These are phyloP conservation scores for Odiellus spinosus DNA, from an alignment of 2,888 invertebrate genomes.

Conservation along the genomic window DNA sequence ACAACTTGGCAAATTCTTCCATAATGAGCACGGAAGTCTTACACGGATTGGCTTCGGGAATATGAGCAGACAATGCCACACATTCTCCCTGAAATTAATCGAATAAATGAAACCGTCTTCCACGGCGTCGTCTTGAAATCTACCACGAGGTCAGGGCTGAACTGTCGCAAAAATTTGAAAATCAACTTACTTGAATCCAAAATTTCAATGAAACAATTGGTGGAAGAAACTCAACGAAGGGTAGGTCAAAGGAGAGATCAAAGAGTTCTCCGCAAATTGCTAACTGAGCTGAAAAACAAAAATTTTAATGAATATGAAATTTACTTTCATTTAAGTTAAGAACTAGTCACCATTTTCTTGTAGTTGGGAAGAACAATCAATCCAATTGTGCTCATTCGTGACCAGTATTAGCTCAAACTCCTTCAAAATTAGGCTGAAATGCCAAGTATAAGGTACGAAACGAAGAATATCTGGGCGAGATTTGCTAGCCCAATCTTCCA, in stretches of 20 bases:
- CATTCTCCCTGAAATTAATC: slow-evolving; percentile 52
- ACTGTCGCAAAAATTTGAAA: background rate
- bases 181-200: slow-evolving; percentile 55
- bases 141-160: background rate
- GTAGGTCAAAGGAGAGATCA: slow-evolving; percentile 81
- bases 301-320: background rate
- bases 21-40: slow-evolving; percentile 63
- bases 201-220: slow-evolving; percentile 73
- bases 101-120: background rate
- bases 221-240: slow-evolving; percentile 86
- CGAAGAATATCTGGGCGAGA: slow-evolving; percentile 67
- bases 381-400: slow-evolving; percentile 96
- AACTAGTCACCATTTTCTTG: slow-evolving; percentile 60
- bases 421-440: slow-evolving; percentile 72
- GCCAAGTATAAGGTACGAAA: slow-evolving; percentile 95
- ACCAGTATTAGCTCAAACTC: slow-evolving; percentile 87
- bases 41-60: slow-evolving; percentile 82
- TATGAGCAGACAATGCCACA: slow-evolving; percentile 69
- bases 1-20: slow-evolving; percentile 70
- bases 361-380: slow-evolving; percentile 89
- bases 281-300: slow-evolving; percentile 43
- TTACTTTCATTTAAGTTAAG: background rate
- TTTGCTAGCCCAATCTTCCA: slow-evolving; percentile 74
- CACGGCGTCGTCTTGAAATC: background rate
- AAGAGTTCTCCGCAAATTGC: slow-evolving; percentile 87